Percentiles rank a stretch among this genome's conserved stretches.
phyloP scores from a whole-genome alignment of 2,113 vertebrate species.

The Empidonax traillii region DNA sequence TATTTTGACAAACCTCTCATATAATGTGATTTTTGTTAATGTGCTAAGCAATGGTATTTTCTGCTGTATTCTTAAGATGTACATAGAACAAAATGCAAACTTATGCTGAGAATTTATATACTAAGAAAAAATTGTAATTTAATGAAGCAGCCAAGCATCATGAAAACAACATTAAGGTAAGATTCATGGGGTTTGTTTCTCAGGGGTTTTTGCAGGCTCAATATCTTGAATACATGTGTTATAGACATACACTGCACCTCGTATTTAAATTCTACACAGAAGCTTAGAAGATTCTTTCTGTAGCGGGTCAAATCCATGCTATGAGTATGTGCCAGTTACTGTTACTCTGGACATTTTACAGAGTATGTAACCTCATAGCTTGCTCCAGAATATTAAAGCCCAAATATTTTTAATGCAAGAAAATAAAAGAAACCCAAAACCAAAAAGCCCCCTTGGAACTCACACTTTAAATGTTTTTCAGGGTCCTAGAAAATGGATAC shows the following conservation, averaged over 20 bases:
- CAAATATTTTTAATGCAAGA: background rate
- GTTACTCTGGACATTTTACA: background rate
- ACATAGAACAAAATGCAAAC: conserved; percentile 31
- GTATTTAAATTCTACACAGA: background rate
- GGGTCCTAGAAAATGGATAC: background rate
- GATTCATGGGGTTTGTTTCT: background rate
- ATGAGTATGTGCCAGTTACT: background rate
- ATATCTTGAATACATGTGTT: background rate
- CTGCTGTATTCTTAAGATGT: conserved; percentile 27
- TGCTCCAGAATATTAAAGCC: background rate
- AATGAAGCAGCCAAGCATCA: background rate
- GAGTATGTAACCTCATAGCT: background rate
- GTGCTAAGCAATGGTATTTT: conserved; percentile 47
- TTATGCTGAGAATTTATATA: background rate
- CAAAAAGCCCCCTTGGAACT: background rate
- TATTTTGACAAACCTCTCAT: conserved; percentile 15
- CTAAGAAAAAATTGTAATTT: conserved; percentile 7
- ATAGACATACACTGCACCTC: background rate
- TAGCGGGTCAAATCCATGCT: background rate
- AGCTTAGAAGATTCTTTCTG: background rate
- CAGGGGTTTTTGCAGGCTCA: background rate
- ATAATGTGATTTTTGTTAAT: conserved; percentile 12
- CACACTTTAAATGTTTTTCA: background rate
- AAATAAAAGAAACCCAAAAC: background rate
- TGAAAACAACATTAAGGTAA: conserved; percentile 13